Evolutionary conservation across 37 sponge, comb jelly and placozoan genomes (phyloP).

Genomic region (Mnemiopsis leidyi): DNA sequence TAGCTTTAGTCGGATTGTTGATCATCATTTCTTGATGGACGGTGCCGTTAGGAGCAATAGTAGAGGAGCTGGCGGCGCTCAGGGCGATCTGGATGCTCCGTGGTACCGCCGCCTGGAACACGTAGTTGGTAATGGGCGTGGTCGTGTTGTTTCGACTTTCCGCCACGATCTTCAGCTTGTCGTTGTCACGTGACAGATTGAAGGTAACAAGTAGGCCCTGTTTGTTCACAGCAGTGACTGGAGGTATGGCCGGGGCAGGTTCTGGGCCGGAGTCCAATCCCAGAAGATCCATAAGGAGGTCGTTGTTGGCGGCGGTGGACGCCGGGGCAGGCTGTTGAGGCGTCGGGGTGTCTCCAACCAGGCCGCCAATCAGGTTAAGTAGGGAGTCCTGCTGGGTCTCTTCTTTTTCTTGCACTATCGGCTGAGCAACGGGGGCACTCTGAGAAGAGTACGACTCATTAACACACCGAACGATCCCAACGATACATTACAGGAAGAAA

Average conservation of each 20-base stretch:
- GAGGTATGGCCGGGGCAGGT: neutral
- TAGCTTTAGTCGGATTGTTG: neutral
- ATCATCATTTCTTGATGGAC: slow-evolving; percentile 7
- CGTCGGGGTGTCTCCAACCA: neutral
- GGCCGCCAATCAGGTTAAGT: neutral
- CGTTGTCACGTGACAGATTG: neutral
- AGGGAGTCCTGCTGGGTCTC: slow-evolving; percentile 32
- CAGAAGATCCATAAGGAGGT: neutral
- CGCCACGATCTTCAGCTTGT: slow-evolving; percentile 6
- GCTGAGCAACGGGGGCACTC: neutral
- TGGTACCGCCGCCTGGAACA: slow-evolving; percentile 37
- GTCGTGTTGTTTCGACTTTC: slow-evolving; percentile 20
- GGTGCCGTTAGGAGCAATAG: slow-evolving; percentile 23
- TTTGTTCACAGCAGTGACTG: slow-evolving; percentile 29
- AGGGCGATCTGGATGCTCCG: slow-evolving; percentile 1
- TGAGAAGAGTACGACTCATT: neutral
- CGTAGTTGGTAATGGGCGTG: neutral
- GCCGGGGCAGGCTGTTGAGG: neutral
- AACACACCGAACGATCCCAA: no score
- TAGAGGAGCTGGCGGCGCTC: neutral
- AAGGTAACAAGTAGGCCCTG: slow-evolving; percentile 24
- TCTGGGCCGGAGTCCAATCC: slow-evolving; percentile 3
- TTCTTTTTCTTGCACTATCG: neutral
- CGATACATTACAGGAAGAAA: no score
- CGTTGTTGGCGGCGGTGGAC: slow-evolving; percentile 3